Conservation (phyloP, 1,140 invertebrate genomes). For the Ostrea denselamellosa region DNA sequence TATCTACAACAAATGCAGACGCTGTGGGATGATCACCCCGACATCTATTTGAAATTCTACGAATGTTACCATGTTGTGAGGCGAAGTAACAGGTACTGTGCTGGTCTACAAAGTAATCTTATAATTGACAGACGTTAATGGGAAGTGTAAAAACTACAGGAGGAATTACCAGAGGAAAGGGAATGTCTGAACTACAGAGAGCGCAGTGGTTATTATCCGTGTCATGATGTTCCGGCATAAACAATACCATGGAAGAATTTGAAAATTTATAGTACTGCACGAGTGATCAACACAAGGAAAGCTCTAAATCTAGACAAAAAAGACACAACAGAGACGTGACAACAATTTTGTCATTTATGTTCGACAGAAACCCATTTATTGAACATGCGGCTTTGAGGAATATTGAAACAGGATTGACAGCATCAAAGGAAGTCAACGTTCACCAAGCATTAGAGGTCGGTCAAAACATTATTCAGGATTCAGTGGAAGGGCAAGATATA, state of each 20-base stretch:
- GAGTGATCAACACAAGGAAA: constrained; percentile 61
- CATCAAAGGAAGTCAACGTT: constrained; percentile 52
- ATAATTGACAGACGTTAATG: constrained; percentile 70
- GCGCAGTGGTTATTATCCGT: constrained; percentile 45
- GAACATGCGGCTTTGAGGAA: constrained; percentile 44
- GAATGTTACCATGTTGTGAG: constrained; percentile 57
- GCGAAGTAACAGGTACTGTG: constrained; percentile 76
- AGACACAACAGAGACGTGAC: constrained; percentile 52
- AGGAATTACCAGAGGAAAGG: constrained; percentile 69
- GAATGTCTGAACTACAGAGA: constrained; percentile 65
- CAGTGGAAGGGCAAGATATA: constrained; percentile 48
- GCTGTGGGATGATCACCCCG: constrained; percentile 40
- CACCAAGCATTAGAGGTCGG: constrained; percentile 49
- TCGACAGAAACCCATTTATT: constrained; percentile 48
- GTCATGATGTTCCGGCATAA: constrained; percentile 52
- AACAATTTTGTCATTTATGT: constrained; percentile 44
- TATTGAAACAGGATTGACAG: constrained; percentile 54
- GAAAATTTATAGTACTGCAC: constrained; percentile 49
- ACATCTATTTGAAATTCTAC: constrained; percentile 31
- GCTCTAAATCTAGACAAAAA: constrained; percentile 7
- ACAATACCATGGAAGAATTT: constrained; percentile 61
- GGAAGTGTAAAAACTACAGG: constrained; percentile 77
- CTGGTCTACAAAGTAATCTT: constrained; percentile 75
- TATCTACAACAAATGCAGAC: constrained; percentile 53
- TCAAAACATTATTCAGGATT: constrained; percentile 35